Evolutionary conservation across 2,888 invertebrate species (phyloP).

Genomic region (Apodemia hepburni): DNA sequence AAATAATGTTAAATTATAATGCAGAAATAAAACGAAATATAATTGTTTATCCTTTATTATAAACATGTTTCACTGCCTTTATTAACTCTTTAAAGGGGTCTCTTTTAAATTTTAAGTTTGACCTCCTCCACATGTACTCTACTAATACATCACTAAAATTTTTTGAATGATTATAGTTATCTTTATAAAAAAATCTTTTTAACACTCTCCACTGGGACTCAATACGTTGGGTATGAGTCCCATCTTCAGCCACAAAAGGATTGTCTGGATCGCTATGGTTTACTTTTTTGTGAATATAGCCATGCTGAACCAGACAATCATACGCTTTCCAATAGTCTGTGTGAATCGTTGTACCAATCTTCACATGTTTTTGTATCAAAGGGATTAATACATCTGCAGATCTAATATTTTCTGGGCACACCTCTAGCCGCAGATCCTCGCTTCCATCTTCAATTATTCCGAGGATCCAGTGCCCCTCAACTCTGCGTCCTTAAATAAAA

Average conservation of each 20-base stretch:
- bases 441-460: neutral
- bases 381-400: slow-evolving; percentile 17
- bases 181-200: neutral
- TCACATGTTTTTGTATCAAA: slow-evolving; percentile 32
- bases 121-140: too few species aligned
- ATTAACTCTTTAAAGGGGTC: too few species aligned
- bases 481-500: neutral
- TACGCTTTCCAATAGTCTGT: slow-evolving; percentile 31
- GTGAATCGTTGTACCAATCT: slow-evolving; percentile 29
- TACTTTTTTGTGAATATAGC: slow-evolving; percentile 29
- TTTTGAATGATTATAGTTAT: too few species aligned
- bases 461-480: neutral
- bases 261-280: slow-evolving; percentile 29
- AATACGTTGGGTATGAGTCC: slow-evolving; percentile 29
- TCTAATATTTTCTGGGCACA: slow-evolving; percentile 9
- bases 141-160: too few species aligned
- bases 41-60: too few species aligned
- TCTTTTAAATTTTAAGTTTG: too few species aligned
- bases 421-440: neutral
- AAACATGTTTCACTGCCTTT: too few species aligned
- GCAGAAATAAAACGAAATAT: too few species aligned
- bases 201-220: slow-evolving; percentile 26
- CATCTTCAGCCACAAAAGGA: slow-evolving; percentile 26
- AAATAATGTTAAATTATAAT: too few species aligned
- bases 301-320: slow-evolving; percentile 25